Conservation (phyloP, 2,113 vertebrate genomes). For the Trichomycterus rosablanca region DNA sequence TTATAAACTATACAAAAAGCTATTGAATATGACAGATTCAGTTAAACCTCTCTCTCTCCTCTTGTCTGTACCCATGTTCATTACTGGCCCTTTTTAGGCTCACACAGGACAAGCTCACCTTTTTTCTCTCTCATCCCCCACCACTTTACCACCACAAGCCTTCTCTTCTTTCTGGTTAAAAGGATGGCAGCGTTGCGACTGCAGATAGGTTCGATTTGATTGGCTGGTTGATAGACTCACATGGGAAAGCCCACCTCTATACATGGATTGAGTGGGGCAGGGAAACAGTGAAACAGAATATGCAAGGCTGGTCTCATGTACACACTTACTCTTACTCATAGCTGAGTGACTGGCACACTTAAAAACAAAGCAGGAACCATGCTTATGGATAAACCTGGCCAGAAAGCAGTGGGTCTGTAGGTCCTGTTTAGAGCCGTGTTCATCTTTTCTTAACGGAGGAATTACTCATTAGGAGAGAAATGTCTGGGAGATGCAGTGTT, state of each 20-base stretch:
- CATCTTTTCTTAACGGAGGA: conserved; percentile 9
- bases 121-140: neutral
- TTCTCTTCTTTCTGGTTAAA: neutral
- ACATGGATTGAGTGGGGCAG: conserved; percentile 62
- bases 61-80: neutral
- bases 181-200: conserved; percentile 39
- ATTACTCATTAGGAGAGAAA: conserved; percentile 55
- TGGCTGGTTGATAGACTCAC: conserved; percentile 73
- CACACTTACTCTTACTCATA: neutral
- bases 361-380: conserved; percentile 4
- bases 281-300: conserved; percentile 47
- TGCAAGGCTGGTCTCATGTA: conserved; percentile 5
- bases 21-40: neutral
- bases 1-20: neutral
- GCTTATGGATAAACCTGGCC: conserved; percentile 2
- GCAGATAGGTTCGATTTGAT: conserved; percentile 72
- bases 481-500: conserved; percentile 82
- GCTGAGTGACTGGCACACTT: conserved; percentile 6
- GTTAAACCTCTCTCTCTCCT: neutral
- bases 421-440: conserved; percentile 3
- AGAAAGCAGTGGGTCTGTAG: conserved; percentile 17
- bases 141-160: neutral
- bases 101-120: neutral
- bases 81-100: neutral
- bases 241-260: conserved; percentile 70